Percentiles rank a stretch among this genome's conserved stretches.
Conservation (phyloP, 2,888 invertebrate genomes). For the Ormyrus thymus region DNA sequence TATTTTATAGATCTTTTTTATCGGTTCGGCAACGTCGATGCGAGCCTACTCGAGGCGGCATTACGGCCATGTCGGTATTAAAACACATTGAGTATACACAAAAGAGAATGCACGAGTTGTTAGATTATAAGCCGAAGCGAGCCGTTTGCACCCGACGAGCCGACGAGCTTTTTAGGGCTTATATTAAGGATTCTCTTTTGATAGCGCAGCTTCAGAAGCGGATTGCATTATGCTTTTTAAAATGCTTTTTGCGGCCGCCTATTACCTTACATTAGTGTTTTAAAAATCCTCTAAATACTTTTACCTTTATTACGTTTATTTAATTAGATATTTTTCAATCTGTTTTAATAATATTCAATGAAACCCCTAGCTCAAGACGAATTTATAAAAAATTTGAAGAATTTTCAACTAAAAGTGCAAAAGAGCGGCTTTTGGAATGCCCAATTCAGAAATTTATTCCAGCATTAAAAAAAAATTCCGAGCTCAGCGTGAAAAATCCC, state of each 20-base stretch:
- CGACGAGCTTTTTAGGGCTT: conserved; percentile 34
- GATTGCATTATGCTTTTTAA: conserved; percentile 25
- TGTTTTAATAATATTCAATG: too few relatives aligned
- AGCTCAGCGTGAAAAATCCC: too few relatives aligned
- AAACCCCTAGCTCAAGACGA: too few relatives aligned
- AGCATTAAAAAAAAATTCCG: too few relatives aligned
- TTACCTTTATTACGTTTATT: too few relatives aligned
- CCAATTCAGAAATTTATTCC: too few relatives aligned
- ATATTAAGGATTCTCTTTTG: conserved; percentile 43
- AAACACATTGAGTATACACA: conserved; percentile 7
- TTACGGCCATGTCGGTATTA: conserved; percentile 16
- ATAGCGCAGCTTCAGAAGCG: not conserved
- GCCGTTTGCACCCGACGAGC: not conserved
- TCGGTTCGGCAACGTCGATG: not conserved
- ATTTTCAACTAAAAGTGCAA: too few relatives aligned
- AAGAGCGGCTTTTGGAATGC: too few relatives aligned
- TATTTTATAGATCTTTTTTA: conserved; percentile 2
- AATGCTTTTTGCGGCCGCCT: not conserved
- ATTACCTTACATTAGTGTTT: not conserved
- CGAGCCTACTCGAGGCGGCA: conserved; percentile 4
- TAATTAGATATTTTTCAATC: too few relatives aligned
- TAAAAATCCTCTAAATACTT: not conserved
- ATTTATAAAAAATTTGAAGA: too few relatives aligned
- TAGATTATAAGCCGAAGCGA: conserved; percentile 23
- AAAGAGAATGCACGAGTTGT: conserved; percentile 35